Evolutionary conservation across 2,888 invertebrate species (phyloP).

Genomic region (Cinara cedri): DNA sequence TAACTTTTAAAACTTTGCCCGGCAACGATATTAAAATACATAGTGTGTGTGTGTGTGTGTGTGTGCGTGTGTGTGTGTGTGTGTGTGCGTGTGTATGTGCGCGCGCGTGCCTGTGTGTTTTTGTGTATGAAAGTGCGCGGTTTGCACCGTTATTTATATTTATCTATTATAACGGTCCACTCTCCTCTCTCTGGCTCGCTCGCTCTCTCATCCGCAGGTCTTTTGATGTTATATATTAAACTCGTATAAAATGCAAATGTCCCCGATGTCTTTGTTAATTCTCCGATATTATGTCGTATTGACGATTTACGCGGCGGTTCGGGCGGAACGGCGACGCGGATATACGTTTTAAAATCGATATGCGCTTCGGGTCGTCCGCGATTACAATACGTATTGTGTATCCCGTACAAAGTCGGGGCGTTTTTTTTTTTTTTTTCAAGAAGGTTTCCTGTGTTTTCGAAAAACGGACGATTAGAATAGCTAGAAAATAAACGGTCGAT

Average conservation of each 20-base stretch:
- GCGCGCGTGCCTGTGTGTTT: neutral
- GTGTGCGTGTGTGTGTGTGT: too few species aligned
- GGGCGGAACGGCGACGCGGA: too few species aligned
- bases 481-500: too few species aligned
- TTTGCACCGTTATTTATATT: conserved; percentile 43
- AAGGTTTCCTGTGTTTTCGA: too few species aligned
- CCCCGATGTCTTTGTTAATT: conserved; percentile 43
- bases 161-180: conserved; percentile 33
- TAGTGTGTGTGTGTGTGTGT: conserved; percentile 12
- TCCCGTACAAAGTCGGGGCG: too few species aligned
- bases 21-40: conserved; percentile 41
- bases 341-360: too few species aligned
- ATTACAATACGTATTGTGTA: too few species aligned
- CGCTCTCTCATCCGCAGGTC: too few species aligned
- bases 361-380: too few species aligned
- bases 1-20: conserved; percentile 55
- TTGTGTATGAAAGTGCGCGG: conserved; percentile 6
- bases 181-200: neutral
- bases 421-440: too few species aligned
- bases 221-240: conserved; percentile 37
- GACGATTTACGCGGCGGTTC: too few species aligned
- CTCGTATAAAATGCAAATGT: conserved; percentile 54
- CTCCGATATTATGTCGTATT: neutral
- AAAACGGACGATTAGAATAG: too few species aligned
- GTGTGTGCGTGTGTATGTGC: conserved; percentile 7